phyloP scores from a whole-genome alignment of 2,888 invertebrate species.

The Cataglyphis altisquamis region DNA sequence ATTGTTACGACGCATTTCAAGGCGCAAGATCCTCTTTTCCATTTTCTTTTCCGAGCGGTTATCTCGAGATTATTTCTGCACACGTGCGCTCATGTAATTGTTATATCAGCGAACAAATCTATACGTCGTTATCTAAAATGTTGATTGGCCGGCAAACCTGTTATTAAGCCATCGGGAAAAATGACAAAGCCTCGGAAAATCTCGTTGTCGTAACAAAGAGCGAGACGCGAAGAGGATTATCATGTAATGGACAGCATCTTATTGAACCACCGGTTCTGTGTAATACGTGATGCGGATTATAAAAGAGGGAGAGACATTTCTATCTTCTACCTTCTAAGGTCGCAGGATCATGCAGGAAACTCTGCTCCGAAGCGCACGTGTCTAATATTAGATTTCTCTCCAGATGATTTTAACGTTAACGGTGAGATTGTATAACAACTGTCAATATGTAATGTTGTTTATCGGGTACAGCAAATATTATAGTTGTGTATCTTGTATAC shows the following conservation, averaged over 20 bases:
- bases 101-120: conserved; percentile 43
- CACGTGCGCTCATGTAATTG: conserved; percentile 45
- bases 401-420: conserved; percentile 13
- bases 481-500: background rate
- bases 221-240: conserved; percentile 71
- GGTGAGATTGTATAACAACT: background rate
- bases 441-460: conserved; percentile 4
- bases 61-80: conserved; percentile 43
- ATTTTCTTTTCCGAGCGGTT: conserved; percentile 15
- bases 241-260: conserved; percentile 71
- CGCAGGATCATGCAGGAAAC: conserved; percentile 69
- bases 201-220: conserved; percentile 61
- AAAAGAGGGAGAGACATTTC: conserved; percentile 76
- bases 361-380: conserved; percentile 3
- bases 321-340: conserved; percentile 68
- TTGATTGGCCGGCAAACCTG: conserved; percentile 62
- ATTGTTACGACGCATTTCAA: conserved; percentile 30
- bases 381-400: conserved; percentile 1
- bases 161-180: conserved; percentile 57
- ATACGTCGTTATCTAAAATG: conserved; percentile 47
- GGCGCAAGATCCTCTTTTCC: conserved; percentile 28
- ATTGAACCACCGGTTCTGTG: conserved; percentile 66
- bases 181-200: conserved; percentile 69
- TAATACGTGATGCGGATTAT: conserved; percentile 77
- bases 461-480: background rate